Conservation (phyloP, 2,113 vertebrate genomes). For the Engraulis encrasicolus region DNA sequence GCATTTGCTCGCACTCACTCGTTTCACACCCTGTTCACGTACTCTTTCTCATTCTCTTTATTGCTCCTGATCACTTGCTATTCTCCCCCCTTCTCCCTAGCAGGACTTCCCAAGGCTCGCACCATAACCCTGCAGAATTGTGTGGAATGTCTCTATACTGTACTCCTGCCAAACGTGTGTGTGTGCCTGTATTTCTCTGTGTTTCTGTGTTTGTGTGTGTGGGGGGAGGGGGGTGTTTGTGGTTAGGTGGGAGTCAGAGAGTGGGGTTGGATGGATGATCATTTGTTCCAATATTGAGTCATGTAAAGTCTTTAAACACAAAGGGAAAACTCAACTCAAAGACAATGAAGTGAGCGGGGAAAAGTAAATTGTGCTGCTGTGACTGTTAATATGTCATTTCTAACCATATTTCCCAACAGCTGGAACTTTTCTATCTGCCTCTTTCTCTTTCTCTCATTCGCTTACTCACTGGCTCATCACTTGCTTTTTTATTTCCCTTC, state of each 20-base stretch:
- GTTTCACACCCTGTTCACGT: too few species aligned
- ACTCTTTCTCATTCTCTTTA: too few species aligned
- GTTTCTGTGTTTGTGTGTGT: too few species aligned
- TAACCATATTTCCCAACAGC: not conserved
- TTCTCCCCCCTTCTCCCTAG: not conserved
- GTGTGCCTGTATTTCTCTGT: too few species aligned
- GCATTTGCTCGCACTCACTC: too few species aligned
- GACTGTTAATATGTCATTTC: not conserved
- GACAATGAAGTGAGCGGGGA: not conserved
- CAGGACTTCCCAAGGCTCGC: not conserved
- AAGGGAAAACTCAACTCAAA: not conserved
- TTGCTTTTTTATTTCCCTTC: conserved; percentile 36
- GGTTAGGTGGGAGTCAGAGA: too few species aligned
- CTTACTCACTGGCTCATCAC: not conserved
- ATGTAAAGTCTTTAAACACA: not conserved
- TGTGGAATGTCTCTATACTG: not conserved
- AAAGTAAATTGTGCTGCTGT: not conserved
- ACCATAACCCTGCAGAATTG: not conserved
- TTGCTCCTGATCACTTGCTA: too few species aligned
- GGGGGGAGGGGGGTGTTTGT: too few species aligned
- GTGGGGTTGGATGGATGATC: too few species aligned
- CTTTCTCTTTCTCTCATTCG: conserved; percentile 46
- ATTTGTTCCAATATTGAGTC: not conserved
- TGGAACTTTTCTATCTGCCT: conserved; percentile 11
- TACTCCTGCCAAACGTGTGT: not conserved